These are phyloP conservation scores for Drosophila mayaguana DNA, from an alignment of 2,888 invertebrate genomes.

Conservation along the genomic window DNA sequence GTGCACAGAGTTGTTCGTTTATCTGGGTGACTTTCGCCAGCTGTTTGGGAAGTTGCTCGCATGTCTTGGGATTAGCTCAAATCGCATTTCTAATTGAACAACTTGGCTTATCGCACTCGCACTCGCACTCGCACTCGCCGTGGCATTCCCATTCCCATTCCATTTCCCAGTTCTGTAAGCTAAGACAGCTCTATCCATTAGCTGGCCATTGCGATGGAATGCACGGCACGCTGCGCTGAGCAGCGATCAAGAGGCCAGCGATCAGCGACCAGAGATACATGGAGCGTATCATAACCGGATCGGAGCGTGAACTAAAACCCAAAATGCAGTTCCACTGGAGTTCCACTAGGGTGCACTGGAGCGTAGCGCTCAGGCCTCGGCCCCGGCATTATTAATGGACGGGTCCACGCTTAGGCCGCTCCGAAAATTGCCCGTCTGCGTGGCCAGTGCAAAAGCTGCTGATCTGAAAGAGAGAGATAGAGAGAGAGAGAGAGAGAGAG, in stretches of 20 bases:
- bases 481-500: slow-evolving; percentile 43
- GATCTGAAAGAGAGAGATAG: slow-evolving; percentile 11
- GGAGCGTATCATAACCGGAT: slow-evolving; percentile 80
- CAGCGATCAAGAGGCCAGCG: slow-evolving; percentile 37
- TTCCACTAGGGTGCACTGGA: slow-evolving; percentile 52
- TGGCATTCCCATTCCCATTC: slow-evolving; percentile 21
- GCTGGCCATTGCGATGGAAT: slow-evolving; percentile 70
- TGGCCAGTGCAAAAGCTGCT: slow-evolving; percentile 47
- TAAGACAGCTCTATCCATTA: slow-evolving; percentile 67
- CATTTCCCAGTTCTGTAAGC: slow-evolving; percentile 13
- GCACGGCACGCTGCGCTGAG: slow-evolving; percentile 77
- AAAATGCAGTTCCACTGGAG: slow-evolving; percentile 51
- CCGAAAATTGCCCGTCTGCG: slow-evolving; percentile 54
- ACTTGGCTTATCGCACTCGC: slow-evolving; percentile 65
- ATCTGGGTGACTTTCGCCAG: slow-evolving; percentile 52
- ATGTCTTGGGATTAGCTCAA: slow-evolving; percentile 67
- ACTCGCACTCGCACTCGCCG: slow-evolving; percentile 7
- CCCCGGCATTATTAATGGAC: slow-evolving; percentile 73
- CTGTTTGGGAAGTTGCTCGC: slow-evolving; percentile 45
- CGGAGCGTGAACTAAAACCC: slow-evolving; percentile 75
- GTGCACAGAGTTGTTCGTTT: slow-evolving; percentile 16
- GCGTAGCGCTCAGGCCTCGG: slow-evolving; percentile 49
- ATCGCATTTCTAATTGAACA: slow-evolving; percentile 72
- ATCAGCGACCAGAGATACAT: slow-evolving; percentile 36
- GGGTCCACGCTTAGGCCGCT: slow-evolving; percentile 63